phyloP scores from a whole-genome alignment of 2,888 invertebrate species.

The Metellina segmentata region DNA sequence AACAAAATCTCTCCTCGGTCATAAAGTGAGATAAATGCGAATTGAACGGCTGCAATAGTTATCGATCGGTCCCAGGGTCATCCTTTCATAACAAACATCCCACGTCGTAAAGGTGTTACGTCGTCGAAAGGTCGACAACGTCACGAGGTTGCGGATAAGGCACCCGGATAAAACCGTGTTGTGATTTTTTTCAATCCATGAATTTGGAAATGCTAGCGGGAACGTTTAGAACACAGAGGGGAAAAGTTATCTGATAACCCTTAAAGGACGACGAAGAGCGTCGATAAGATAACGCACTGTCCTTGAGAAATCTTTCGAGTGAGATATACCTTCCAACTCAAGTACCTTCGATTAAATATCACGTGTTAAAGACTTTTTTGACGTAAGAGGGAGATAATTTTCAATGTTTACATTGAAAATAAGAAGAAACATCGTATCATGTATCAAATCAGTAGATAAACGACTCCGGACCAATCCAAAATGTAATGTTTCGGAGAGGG shows the following conservation, averaged over 20 bases:
- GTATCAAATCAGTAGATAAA: background rate
- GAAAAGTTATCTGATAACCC: background rate
- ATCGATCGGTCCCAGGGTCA: conserved; percentile 26
- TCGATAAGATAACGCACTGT: background rate
- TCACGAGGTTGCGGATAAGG: background rate
- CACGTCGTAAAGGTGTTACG: background rate
- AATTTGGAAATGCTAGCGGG: too few relatives aligned
- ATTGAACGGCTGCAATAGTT: background rate
- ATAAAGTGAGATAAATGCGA: conserved; percentile 5
- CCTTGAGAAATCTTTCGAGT: background rate
- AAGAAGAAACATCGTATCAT: background rate
- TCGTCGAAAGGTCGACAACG: background rate
- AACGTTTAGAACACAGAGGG: background rate
- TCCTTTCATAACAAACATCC: background rate
- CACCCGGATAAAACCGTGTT: background rate
- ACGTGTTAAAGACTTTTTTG: background rate
- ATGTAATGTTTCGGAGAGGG: too few relatives aligned
- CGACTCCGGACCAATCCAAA: too few relatives aligned
- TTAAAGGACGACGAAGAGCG: background rate
- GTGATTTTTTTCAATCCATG: background rate
- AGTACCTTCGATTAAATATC: background rate
- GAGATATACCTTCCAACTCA: background rate
- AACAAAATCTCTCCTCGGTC: too few relatives aligned
- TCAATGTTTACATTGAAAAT: background rate
- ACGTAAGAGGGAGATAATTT: background rate